A percentile compares a stretch with the other conserved stretches of the same genome.
These are phyloP conservation scores for Dendrolimus kikuchii DNA, from an alignment of 1,140 invertebrate genomes.

Conservation along the genomic window DNA sequence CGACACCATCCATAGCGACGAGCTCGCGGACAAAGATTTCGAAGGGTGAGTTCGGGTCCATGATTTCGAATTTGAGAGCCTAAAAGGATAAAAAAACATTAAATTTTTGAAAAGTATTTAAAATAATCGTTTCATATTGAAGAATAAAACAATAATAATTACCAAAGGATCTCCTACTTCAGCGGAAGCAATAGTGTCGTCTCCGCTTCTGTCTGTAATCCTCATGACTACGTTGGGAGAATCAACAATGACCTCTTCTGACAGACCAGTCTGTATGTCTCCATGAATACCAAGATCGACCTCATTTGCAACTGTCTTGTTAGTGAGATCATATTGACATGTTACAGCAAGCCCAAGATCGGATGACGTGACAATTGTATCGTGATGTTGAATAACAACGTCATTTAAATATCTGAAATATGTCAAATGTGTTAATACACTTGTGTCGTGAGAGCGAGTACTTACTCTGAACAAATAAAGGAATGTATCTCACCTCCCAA, in stretches of 20 bases:
- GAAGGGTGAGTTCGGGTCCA: slow-evolving; percentile 92
- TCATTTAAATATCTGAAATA: slow-evolving; percentile 83
- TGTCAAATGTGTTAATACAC: slow-evolving; percentile 1
- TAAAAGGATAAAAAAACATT: slow-evolving; percentile 19
- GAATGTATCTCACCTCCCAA: slow-evolving; percentile 74
- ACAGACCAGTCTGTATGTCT: slow-evolving; percentile 84
- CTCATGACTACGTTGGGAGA: slow-evolving; percentile 96
- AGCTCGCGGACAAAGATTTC: slow-evolving; percentile 95
- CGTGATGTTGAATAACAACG: slow-evolving; percentile 94
- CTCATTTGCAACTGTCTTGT: slow-evolving; percentile 94
- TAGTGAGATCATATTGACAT: slow-evolving; percentile 94
- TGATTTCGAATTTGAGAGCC: slow-evolving; percentile 92
- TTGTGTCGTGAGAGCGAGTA: too few species aligned
- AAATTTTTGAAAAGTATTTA: not conserved
- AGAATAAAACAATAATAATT: slow-evolving; percentile 15
- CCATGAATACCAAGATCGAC: slow-evolving; percentile 91
- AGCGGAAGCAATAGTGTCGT: slow-evolving; percentile 84
- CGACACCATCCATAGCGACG: slow-evolving; percentile 94
- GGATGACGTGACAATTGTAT: slow-evolving; percentile 94
- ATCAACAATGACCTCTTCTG: slow-evolving; percentile 90
- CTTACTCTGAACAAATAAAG: not conserved
- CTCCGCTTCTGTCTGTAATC: slow-evolving; percentile 88
- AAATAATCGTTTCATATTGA: not conserved
- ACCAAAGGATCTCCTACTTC: slow-evolving; percentile 91
- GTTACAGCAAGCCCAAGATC: slow-evolving; percentile 93